Evolutionary conservation across 2,888 invertebrate genomes (phyloP), one percentile per base, ranked within the genome.

Genomic region (Aspidiotus rigidus): DNA sequence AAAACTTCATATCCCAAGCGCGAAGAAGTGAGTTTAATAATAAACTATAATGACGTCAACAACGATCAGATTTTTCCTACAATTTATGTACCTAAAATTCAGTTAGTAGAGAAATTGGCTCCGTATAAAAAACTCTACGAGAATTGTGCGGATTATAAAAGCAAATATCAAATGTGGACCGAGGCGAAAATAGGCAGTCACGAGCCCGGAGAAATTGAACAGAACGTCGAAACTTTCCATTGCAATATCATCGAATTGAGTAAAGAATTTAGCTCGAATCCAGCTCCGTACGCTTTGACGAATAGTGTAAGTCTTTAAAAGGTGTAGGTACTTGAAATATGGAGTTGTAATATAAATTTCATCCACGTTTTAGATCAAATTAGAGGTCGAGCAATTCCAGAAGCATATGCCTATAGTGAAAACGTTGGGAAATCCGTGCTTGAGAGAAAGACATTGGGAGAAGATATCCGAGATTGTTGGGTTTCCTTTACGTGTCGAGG

Each of bases 381-480:
- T 81, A 62, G 84, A 83, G 78, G 91, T 96, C 74, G 95, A 96
- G 74, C 86, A 86, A 5, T 96, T 97, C 79, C 89, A 89, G 73
- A 84, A 85, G n/a, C 83, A 90, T 75, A 81, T 95, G 85, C 93
- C 96, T 0, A 87, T 96, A n/a, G 88, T 97, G 54, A 86, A 88
- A 77, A 95, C 94, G 0, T 80, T 97, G 17, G 96, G 96, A 60
- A 97, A 97, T 81, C 95, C 95, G 0, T 95, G 94, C 66, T 86
- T 97, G 86, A 91, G 92, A 76, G 83, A 81, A 1, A 84, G 93
- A 0, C 96, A 96, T 78, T 96, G 96, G 96, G 93, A 93, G 76
- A 88, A 88, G 79, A 87, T 97, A 7, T 94, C 95, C 0, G 95
- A 96, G 76, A 90, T 95, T 71, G 90, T 96, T 73, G 96, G 96